Evolutionary conservation across 1,140 invertebrate genomes (phyloP), one percentile per base, ranked within the genome.

Genomic region (Aphaenogaster ashmeadi): DNA sequence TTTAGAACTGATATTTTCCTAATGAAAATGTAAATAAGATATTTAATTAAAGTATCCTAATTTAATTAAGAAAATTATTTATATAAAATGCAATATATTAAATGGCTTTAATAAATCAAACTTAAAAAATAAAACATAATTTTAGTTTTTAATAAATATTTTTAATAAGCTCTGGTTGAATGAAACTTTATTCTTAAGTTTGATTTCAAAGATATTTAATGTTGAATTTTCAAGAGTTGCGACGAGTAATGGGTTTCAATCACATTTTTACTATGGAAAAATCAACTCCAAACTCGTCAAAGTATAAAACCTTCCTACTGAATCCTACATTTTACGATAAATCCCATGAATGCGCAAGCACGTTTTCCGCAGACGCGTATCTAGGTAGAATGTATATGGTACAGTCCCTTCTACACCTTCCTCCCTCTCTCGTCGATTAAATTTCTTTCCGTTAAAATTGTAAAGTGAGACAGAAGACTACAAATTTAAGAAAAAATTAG

Each of bases 291-390:
- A 75, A 75, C 80, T 84, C 69, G 54, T 74, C 80, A 84, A 84
- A 13, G 54, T 71, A 47, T 84, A 84, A 84, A 84, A 84, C 13
- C 80, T 74, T 84, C 18, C 67, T 74, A 84, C 44, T 60, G 56
- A 75, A 84, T 84, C 56, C 69, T 74, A 84, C 80, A 84, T 84
- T 84, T 84, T 84, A 84, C 80, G 80, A 84, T 84, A 84, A 84
- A 84, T 84, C 80, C 52, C 52, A 66, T 66, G 78, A 87, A 72
- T 74, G 58, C 75, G 77, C 86, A 87, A 87, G 54, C 72, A 84
- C 80, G 80, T 75, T 67, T 36, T 27, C 54, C 44, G 41, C 38
- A 84, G 18, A n/a, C 54, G 69, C 69, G 54, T 75, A 74, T 75
- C 80, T 84, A 60, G 18, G 27, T 83, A 56, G 27, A 58, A 58